Conservation (phyloP, 2,797 vertebrate species). For the Spinus pinus region DNA sequence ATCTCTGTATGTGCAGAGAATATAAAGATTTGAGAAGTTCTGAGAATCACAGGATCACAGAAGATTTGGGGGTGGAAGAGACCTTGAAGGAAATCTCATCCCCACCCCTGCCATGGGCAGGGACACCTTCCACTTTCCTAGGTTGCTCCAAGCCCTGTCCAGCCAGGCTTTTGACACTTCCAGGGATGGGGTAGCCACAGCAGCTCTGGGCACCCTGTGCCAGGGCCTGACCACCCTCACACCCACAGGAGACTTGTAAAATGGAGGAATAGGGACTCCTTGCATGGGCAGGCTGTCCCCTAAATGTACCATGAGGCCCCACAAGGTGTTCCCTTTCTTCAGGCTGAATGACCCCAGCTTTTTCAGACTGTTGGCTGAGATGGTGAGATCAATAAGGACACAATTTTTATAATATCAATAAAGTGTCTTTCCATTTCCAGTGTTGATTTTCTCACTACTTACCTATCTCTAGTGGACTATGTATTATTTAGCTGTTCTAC, state of each 20-base stretch:
- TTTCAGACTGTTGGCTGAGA: not conserved
- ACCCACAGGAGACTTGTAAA: accelerated
- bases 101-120: not conserved
- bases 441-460: not conserved
- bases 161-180: not conserved
- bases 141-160: not conserved
- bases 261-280: not conserved
- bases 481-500: not conserved
- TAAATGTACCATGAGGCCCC: not conserved
- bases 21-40: not conserved
- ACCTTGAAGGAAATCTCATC: not conserved
- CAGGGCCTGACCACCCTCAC: not conserved
- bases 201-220: not conserved
- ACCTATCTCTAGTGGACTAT: accelerated
- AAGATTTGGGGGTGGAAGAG: not conserved
- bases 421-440: not conserved
- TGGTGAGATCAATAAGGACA: not conserved
- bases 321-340: not conserved
- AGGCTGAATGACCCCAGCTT: not conserved
- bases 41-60: not conserved
- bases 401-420: not conserved
- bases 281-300: too few species aligned
- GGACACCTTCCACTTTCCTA: not conserved
- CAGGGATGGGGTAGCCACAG: not conserved
- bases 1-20: not conserved